These are phyloP conservation scores for Lonchura striata DNA, from an alignment of 2,113 vertebrate genomes.

Conservation along the genomic window DNA sequence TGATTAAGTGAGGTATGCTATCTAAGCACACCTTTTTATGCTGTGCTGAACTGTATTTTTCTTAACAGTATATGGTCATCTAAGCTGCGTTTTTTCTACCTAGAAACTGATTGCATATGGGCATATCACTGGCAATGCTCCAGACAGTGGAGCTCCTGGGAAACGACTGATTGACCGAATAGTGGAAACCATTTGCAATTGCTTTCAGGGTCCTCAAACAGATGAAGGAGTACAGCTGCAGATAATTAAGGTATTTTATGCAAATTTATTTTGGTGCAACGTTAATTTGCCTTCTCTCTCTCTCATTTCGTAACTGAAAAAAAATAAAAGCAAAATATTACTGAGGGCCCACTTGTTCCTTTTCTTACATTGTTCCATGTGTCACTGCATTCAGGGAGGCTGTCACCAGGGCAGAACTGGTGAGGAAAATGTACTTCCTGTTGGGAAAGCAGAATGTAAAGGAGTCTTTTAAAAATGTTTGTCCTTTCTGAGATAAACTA, in stretches of 20 bases:
- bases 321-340: neutral
- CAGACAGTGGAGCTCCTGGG: constrained; percentile 86
- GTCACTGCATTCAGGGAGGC: neutral
- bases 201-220: constrained; percentile 95
- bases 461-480: neutral
- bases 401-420: neutral
- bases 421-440: neutral
- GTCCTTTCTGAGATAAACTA: neutral
- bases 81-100: constrained; percentile 39
- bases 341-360: neutral
- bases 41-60: neutral
- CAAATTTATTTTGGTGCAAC: neutral
- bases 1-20: neutral
- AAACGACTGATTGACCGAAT: constrained; percentile 95
- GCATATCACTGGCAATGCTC: constrained; percentile 96
- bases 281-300: neutral
- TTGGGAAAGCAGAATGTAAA: neutral
- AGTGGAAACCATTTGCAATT: constrained; percentile 93
- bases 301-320: neutral
- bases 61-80: neutral
- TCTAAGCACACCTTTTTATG: neutral
- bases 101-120: constrained; percentile 97
- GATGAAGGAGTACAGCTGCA: constrained; percentile 97
- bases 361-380: neutral
- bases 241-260: constrained; percentile 91